Base-by-base conservation (phyloP, 92 coral and sea anemone species). In the Muricea muricata region DNA sequence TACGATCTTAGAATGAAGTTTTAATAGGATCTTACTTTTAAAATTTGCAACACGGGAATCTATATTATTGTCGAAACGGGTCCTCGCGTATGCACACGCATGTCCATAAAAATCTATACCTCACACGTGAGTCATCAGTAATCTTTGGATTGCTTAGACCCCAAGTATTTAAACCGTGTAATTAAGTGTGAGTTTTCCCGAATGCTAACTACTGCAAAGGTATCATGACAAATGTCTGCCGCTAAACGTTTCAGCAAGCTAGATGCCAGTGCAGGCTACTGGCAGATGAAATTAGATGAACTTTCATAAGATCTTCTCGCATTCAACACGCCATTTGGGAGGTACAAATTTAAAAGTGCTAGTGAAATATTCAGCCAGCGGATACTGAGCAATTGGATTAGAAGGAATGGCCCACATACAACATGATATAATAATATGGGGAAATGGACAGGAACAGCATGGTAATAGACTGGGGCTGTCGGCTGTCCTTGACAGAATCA, bases 381-480 rank as follows among this genome's bases (percentile, higher is more conserved):
- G 32, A 57, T 85, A 42, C 29, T 84, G 13, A 47, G 45, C 60
- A 11, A 65, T n/a, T 8, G 78, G 84, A 10, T 45, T 46, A 20
- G 84, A 54, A 20, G 89, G 89, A 12, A 13, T 39, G 76, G 77
- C 76, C 29, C 57, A 85, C 60, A 23, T 61, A 18, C 85, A 85
- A 77, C 84, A 77, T 23, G 79, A 85, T 48, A 85, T 73, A 11
- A 70, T 75, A 14, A 34, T 73, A 20, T 73, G 87, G 87, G 86
- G 86, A 4, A 65, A 40, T 6, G 72, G 83, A 1, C 68, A 82
- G 69, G 82, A 31, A 37, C n/a, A 18, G 29, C 87, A 82, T 71
- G 87, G 73, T 55, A n/a, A n/a, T n/a, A n/a, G n/a, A n/a, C 65
- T 31, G 28, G 42, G 65, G 34, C 86, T 83, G 30, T 20, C 30